Evolutionary conservation across 2,797 vertebrate species (phyloP), one percentile per base, ranked within the genome.

Genomic region (Echiichthys vipera): DNA sequence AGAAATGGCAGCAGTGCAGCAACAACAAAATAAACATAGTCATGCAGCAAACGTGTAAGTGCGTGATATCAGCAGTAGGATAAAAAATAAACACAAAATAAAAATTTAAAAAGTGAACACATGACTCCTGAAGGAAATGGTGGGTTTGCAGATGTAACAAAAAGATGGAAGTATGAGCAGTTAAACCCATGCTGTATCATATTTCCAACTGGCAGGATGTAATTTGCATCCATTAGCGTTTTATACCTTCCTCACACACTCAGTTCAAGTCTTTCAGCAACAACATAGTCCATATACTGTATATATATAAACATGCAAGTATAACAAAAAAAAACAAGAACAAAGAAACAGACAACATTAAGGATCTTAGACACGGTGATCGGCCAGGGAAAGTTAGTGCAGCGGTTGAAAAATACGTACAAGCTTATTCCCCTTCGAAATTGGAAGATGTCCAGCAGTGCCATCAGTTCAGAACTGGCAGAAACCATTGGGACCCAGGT

Each of bases 151-250:
- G 24, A 54, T 15, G 18, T 20, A 50, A 74, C 32, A 72, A 46
- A 36, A 79, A 74, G 43, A 61, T 49, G 37, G 36, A 79, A 62
- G 47, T 29, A n/a, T 27, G 30, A 54, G 25, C 56, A 74, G 74
- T 83, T 83, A 72, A 87, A 59, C 55, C 42, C 29, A 37, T 29
- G 43, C 64, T 88, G 3, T 14, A 13, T 42, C 56, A 59, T 46
- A 17, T 68, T 70, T 79, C 27, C 51, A 42, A 78, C 58, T 25
- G 65, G 61, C 30, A 61, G 51, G 64, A 68, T 83, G 59, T 79
- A 66, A 82, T 88, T 88, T 67, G 43, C 46, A 59, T 84, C 69
- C 63, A 83, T 87, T 84, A 74, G 74, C 43, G 40, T 43, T 58
- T 49, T 67, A 27, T 75, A 46, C 75, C 53, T 65, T 61, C 74